Base-by-base conservation (phyloP, 2,888 invertebrate genomes). In the Andrena minutula region DNA sequence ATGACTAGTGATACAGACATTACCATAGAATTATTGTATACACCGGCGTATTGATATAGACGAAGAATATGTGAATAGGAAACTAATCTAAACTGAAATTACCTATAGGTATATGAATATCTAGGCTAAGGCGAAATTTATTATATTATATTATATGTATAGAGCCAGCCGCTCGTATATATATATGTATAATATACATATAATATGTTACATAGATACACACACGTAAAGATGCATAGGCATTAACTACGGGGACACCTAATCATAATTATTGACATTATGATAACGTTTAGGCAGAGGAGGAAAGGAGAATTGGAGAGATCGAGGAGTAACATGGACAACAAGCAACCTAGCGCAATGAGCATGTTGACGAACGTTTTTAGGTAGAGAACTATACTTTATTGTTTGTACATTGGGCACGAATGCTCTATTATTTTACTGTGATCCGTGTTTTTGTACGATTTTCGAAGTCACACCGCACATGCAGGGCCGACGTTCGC, bases 1-100 rank as follows among this genome's bases (percentile, higher is more conserved):
- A 91, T 89, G 87, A 87, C 81, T 91, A 89, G 90, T 90, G 89
- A 91, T 90, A 90, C 88, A 85, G 81, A 88, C 83, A 88, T 88
- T 87, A 88, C 66, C 80, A 90, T 91, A 91, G 90, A 90, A 89
- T 85, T 90, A 93, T 92, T 91, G 92, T 91, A 91, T 93, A 93
- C 92, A 93, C 91, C 87, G 88, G 89, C 90, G 89, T 92, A 92
- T 92, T 90, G 89, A 90, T 86, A 92, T 92, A 93, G 92, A 92
- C 91, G 89, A 91, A 89, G 89, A 90, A 89, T 91, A 92, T 93
- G 92, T 92, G 91, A 92, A 93, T 93, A 92, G 91, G 91, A 89
- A 90, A 87, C 91, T 91, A 92, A 91, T 91, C 86, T 89, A 91
- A 90, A 90, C 87, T 88, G 82, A 84, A 86, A 90, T 91, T 89